Percentiles rank a stretch among this genome's conserved stretches.
These are phyloP conservation scores for Aphaenogaster floridana DNA, from an alignment of 1,140 invertebrate species.

Conservation along the genomic window DNA sequence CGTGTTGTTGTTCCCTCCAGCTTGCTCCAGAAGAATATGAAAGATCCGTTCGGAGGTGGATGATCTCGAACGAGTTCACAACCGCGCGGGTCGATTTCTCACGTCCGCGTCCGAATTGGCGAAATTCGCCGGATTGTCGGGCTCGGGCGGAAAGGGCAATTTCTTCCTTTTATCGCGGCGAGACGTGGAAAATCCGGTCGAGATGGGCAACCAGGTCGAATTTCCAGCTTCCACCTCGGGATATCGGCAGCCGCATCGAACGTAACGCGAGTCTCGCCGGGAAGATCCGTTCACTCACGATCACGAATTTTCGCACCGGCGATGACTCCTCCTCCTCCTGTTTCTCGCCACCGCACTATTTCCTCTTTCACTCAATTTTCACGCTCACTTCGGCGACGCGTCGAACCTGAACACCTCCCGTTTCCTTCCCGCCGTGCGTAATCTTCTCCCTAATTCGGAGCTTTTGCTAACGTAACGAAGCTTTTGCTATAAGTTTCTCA, in stretches of 20 bases:
- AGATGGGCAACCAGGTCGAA: not conserved
- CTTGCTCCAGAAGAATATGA: not conserved
- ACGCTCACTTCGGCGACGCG: constrained; percentile 16
- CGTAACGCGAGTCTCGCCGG: constrained; percentile 4
- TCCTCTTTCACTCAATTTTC: constrained; percentile 41
- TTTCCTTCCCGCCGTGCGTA: not conserved
- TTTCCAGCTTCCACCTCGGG: constrained; percentile 1
- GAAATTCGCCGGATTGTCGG: constrained; percentile 34
- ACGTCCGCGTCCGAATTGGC: constrained; percentile 29
- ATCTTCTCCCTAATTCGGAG: not conserved
- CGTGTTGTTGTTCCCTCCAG: not conserved
- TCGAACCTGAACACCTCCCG: constrained; percentile 2
- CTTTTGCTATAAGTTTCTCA: not conserved
- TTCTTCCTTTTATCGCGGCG: not conserved
- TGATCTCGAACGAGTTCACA: not conserved
- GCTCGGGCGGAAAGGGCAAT: not conserved
- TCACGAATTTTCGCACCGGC: constrained; percentile 6
- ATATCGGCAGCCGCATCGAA: not conserved
- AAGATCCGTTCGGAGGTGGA: not conserved
- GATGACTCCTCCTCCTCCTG: not conserved
- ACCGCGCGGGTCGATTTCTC: constrained; percentile 13
- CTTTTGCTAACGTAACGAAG: not conserved
- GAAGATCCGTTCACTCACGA: constrained; percentile 4
- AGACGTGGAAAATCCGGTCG: not conserved
- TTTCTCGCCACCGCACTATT: constrained; percentile 11